Evolutionary conservation across 2,888 invertebrate species (phyloP), one percentile per base, ranked within the genome.

Genomic region (Brassicogethes aeneus): DNA sequence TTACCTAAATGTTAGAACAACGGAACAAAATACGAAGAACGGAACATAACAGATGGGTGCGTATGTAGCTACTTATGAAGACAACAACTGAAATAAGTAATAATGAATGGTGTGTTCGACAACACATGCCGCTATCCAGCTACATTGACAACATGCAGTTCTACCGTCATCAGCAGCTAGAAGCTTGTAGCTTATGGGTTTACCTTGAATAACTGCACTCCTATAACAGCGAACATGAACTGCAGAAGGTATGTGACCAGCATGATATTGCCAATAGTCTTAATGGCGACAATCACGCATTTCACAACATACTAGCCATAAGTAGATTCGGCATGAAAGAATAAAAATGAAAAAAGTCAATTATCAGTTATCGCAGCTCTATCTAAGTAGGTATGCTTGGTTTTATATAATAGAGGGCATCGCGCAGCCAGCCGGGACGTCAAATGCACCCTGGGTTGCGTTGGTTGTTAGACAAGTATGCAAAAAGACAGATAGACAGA

Each of bases 141-240:
- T 62, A 62, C 60, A 59, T 55, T 56, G 56, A 61, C 54, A 55
- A 59, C 62, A 62, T 62, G 62, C 62, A 62, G 58, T 57, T 62
- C 62, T 64, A 65, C 61, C 58, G 54, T 58, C 54, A 54, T 51
- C 57, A 60, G 60, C 60, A 61, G 65, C 61, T 56, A 58, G 50
- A 59, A 58, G 58, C 59, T 54, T 50, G 54, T 56, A 61, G 57
- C n/a, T 54, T 50, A 54, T 56, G 60, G 58, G 70, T 76, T 81
- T 81, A 91, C 91, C 87, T 99, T 97, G 80, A 99, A 99, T 62
- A 99, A 85, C 79, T 99, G 97, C 72, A 99, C 97, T 77, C 97
- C 97, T 74, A 99, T 97, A 72, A 96, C 96, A 76, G 97, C 96
- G 75, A 99, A 99, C 96, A 99, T 97, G 82, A 99, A 99, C 83